phyloP scores from a whole-genome alignment of 2,888 invertebrate genomes.

The Empis stercorea region DNA sequence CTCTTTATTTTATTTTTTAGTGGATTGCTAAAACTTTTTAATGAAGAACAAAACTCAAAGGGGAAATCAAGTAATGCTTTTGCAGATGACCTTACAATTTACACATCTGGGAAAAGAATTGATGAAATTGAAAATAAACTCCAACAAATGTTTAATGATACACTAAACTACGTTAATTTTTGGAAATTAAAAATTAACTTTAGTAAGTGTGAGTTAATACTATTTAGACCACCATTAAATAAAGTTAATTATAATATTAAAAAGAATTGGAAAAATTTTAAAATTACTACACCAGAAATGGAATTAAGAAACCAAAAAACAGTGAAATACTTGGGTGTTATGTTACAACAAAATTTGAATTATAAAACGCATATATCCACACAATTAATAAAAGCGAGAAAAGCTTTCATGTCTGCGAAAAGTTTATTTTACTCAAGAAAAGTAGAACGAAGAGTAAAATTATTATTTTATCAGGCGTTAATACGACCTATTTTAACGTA shows the following conservation, averaged over 20 bases:
- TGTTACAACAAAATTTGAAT: not conserved
- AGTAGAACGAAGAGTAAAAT: not conserved
- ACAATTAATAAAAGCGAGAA: not conserved
- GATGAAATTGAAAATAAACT: not conserved
- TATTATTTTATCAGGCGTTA: not conserved
- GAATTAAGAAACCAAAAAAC: not conserved
- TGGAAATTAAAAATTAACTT: not conserved
- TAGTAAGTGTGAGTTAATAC: not conserved
- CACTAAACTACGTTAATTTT: not conserved
- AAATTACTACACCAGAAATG: not conserved
- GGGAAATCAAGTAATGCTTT: not conserved
- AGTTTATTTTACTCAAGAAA: not conserved
- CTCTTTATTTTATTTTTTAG: not conserved
- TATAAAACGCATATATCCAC: not conserved
- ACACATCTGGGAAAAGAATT: not conserved
- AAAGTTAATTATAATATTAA: not conserved
- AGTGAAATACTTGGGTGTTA: not conserved
- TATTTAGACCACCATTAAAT: not conserved
- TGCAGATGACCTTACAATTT: not conserved
- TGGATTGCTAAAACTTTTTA: not conserved
- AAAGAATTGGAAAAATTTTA: not conserved
- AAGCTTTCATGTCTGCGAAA: not conserved
- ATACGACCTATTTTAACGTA: conserved; percentile 1
- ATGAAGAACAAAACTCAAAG: not conserved
- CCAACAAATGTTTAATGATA: not conserved